Percentiles rank a stretch among this genome's conserved stretches.
These are phyloP conservation scores for Rhabdophis nuchalis DNA, from an alignment of 2,797 vertebrate genomes.

Conservation along the genomic window DNA sequence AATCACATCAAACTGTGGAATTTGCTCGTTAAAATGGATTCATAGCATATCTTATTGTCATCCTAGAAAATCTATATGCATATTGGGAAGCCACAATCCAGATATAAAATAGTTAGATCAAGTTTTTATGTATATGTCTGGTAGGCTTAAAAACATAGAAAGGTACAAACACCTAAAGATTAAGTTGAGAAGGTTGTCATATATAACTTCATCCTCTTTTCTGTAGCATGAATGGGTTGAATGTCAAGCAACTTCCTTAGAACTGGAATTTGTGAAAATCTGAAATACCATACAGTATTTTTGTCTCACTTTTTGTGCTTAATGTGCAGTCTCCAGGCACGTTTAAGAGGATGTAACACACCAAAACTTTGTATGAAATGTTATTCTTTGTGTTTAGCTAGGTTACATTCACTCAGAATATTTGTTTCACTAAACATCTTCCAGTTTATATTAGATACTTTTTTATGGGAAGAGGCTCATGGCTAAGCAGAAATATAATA, in stretches of 20 bases:
- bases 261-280: not conserved
- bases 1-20: not conserved
- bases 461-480: conserved; percentile 52
- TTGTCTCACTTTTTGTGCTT: not conserved
- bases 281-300: not conserved
- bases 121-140: not conserved
- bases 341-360: not conserved
- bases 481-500: conserved; percentile 39
- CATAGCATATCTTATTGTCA: not conserved
- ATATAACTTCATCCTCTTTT: not conserved
- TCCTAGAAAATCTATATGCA: not conserved
- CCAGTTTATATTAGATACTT: conserved; percentile 24
- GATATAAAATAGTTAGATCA: not conserved
- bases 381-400: conserved; percentile 51
- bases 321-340: not conserved
- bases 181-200: not conserved
- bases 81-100: not conserved
- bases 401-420: conserved; percentile 27
- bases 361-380: conserved; percentile 27
- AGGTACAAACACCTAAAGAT: not conserved
- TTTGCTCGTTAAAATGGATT: not conserved
- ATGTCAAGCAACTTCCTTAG: not conserved
- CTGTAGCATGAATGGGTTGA: not conserved
- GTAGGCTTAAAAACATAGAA: not conserved
- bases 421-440: conserved; percentile 49